Conservation (phyloP, 2,113 vertebrate species). For the Nansenia antarctica region DNA sequence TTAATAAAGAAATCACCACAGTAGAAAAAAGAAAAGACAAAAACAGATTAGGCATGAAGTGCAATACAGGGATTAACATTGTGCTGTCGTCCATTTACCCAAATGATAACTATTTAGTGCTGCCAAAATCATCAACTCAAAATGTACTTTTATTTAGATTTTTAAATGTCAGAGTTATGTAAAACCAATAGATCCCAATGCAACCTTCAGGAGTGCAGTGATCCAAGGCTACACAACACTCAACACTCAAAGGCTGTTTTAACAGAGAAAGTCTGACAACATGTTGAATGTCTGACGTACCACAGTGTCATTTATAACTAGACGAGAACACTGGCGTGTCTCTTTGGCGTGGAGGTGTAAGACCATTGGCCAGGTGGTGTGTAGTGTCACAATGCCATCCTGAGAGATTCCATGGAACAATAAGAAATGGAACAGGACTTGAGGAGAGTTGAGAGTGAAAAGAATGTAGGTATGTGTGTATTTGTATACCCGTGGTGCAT, state of each 20-base stretch:
- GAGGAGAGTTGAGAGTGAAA: too few species aligned
- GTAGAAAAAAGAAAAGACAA: slow-evolving; percentile 39
- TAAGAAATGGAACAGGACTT: slow-evolving; percentile 16
- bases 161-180: neutral
- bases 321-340: neutral
- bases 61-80: neutral
- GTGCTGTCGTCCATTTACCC: neutral
- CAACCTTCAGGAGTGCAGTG: slow-evolving; percentile 23
- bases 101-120: neutral
- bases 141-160: slow-evolving; percentile 12
- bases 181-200: neutral
- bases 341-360: neutral
- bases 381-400: slow-evolving; percentile 27
- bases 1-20: slow-evolving; percentile 30
- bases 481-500: neutral
- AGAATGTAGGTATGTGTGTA: neutral
- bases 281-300: neutral
- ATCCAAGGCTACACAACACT: slow-evolving; percentile 13
- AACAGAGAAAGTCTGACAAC: neutral
- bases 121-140: slow-evolving; percentile 5
- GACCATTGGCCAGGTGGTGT: neutral
- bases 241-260: neutral
- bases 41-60: neutral
- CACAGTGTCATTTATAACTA: too few species aligned
- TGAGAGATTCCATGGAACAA: slow-evolving; percentile 39